Evolutionary conservation across 2,113 vertebrate genomes (phyloP), one percentile per base, ranked within the genome.

Genomic region (Cacatua alba): DNA sequence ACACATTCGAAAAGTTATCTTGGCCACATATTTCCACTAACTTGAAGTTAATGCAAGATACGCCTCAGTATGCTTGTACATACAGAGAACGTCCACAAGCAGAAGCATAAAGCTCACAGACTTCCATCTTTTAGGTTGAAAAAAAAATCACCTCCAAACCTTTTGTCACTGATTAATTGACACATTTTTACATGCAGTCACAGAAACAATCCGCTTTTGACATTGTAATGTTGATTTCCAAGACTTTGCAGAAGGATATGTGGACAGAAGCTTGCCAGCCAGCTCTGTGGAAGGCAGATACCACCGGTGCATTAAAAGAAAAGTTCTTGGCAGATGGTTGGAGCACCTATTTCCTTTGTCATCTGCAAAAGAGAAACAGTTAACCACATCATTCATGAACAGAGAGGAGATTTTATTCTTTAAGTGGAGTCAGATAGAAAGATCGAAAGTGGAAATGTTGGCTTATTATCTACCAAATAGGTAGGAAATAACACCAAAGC

Each of bases 251-350:
- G 94, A 98, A 98, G 98, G 99, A 99, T 99, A 99, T 99, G 98
- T 98, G 94, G 98, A 98, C 77, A 99, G 98, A 82, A 99, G 99
- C 95, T 99, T 99, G 96, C 98, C 98, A 29, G 99, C 99, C 94
- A 99, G 94, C 95, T 99, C 99, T 49, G 99, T 98, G 9, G 99
- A 99, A 71, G 98, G 98, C 87, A 99, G 95, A 93, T 99, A 99
- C 99, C 99, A 99, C 33, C 98, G 98, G 79, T 99, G 99, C 99
- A 99, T 99, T 97, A 99, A 98, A 79, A 99, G 98, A 80, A 99
- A 97, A n/a, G 95, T 99, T 96, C 99, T 98, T 82, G 99, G 99
- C 92, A 99, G 98, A 57, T 98, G 98, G 95, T 94, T 98, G 62
- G 96, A 97, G 59, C 97, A 97, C 44, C 97, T 97, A 79, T 99